Evolutionary conservation across 2,797 vertebrate species (phyloP), one percentile per base, ranked within the genome.

Genomic region (Gymnothorax reevesii): DNA sequence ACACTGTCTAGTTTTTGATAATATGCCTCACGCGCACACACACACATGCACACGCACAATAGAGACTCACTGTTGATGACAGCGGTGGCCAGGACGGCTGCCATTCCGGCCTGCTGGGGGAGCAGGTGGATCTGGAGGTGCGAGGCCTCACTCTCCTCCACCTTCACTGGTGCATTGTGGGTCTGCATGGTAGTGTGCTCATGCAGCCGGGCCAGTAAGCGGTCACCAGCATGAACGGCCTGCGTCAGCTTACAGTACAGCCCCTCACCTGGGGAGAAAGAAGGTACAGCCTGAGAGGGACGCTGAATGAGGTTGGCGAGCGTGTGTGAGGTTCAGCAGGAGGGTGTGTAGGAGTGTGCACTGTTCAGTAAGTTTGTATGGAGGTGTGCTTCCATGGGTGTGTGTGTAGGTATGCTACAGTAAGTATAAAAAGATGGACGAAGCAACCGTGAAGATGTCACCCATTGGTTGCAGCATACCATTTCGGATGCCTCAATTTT

Each of bases 71-170:
- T 97, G 93, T 97, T 97, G 91, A 97, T 96, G 91, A 97, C 96
- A 90, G 97, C 96, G 1, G 95, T 97, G 84, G 97, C 97, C 91
- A 97, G 92, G 90, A 97, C 96, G 89, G 97, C 97, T 69, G 96
- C 96, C 96, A 97, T 97, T 71, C 96, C 95, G 75, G 97, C 97
- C 92, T 97, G 97, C 92, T 97, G 97, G 87, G 97, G 97, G 88
- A 97, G 97, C 88, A 97, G 88, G 85, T 97, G 96, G 93, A 97
- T 97, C 42, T 95, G 95, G 89, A 97, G 96, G 91, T 97, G 94
- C 91, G 96, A 94, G 86, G 95, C 96, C 0, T 96, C 96, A 0
- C 96, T 96, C 93, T 96, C 97, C 96, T 97, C 96, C 89, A 96
- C 97, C 92, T 96, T 96, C 17, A 94, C 92, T 49, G 96, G 94